Conservation (phyloP, 1,140 invertebrate genomes). For the Eurytemora carolleeae region DNA sequence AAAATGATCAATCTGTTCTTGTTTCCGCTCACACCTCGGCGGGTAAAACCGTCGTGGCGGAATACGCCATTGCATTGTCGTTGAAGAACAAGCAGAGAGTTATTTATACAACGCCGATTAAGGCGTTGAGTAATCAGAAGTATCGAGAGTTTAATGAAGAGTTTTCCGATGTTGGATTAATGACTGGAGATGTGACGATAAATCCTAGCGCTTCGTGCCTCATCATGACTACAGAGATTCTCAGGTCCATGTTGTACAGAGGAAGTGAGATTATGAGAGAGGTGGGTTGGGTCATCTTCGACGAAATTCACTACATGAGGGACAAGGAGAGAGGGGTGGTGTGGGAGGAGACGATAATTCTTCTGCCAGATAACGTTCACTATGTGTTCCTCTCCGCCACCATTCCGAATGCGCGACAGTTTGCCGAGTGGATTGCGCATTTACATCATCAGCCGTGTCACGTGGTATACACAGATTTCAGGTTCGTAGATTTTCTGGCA, state of each 20-base stretch:
- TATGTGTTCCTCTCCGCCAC: constrained; percentile 98
- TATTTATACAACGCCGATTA: constrained; percentile 99
- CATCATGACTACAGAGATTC: constrained; percentile 99
- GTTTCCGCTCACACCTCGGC: constrained; percentile 97
- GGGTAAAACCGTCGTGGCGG: constrained; percentile 96
- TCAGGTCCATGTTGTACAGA: constrained; percentile 94
- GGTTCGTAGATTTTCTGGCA: no score
- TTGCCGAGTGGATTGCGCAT: constrained; percentile 95
- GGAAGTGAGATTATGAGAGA: constrained; percentile 95
- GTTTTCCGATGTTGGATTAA: constrained; percentile 89
- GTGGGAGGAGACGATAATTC: constrained; percentile 97
- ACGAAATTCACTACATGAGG: constrained; percentile 99
- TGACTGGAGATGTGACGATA: constrained; percentile 98
- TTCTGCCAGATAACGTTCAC: constrained; percentile 90
- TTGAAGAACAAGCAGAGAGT: constrained; percentile 79
- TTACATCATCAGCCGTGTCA: constrained; percentile 88
- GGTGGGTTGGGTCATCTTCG: constrained; percentile 65
- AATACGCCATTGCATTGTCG: constrained; percentile 90
- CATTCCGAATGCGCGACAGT: constrained; percentile 94
- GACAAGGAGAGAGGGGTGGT: constrained; percentile 97
- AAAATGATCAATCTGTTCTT: constrained; percentile 95
- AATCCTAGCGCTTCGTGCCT: constrained; percentile 91
- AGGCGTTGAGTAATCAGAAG: constrained; percentile 25
- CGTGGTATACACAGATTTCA: constrained; percentile 53
- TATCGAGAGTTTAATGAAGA: constrained; percentile 59